These are phyloP conservation scores for Pomacea canaliculata DNA, from an alignment of 2,888 invertebrate species.

Conservation along the genomic window DNA sequence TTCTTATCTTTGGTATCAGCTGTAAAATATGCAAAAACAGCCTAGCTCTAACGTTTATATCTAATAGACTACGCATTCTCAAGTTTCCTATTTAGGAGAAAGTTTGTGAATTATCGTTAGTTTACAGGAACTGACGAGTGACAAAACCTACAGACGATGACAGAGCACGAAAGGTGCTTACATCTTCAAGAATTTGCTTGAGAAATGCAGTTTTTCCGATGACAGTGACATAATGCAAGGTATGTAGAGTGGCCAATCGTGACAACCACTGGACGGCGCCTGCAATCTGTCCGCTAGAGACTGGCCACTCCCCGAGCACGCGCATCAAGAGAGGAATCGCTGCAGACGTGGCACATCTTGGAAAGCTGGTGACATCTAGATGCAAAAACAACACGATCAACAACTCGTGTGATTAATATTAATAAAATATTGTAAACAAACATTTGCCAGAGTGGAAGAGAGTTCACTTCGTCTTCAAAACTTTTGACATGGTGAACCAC, in stretches of 20 bases:
- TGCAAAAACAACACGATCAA: background rate
- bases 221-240: slow-evolving; percentile 18
- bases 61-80: too few relatives aligned
- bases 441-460: too few relatives aligned
- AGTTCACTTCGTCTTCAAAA: too few relatives aligned
- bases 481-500: too few relatives aligned
- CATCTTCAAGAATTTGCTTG: background rate
- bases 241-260: background rate
- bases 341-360: slow-evolving; percentile 13
- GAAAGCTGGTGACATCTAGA: background rate
- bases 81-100: too few relatives aligned
- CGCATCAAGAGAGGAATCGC: slow-evolving; percentile 22
- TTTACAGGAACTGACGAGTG: too few relatives aligned
- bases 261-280: slow-evolving; percentile 5
- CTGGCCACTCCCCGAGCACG: slow-evolving; percentile 14
- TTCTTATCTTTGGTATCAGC: too few relatives aligned
- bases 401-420: too few relatives aligned
- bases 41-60: too few relatives aligned
- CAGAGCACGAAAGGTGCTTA: background rate
- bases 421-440: too few relatives aligned
- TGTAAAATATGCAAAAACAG: too few relatives aligned
- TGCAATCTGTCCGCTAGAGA: slow-evolving; percentile 3
- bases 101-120: too few relatives aligned
- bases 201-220: slow-evolving; percentile 11
- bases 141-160: background rate